Base-by-base conservation (phyloP, 2,797 vertebrate species). In the Crypturellus tataupa region DNA sequence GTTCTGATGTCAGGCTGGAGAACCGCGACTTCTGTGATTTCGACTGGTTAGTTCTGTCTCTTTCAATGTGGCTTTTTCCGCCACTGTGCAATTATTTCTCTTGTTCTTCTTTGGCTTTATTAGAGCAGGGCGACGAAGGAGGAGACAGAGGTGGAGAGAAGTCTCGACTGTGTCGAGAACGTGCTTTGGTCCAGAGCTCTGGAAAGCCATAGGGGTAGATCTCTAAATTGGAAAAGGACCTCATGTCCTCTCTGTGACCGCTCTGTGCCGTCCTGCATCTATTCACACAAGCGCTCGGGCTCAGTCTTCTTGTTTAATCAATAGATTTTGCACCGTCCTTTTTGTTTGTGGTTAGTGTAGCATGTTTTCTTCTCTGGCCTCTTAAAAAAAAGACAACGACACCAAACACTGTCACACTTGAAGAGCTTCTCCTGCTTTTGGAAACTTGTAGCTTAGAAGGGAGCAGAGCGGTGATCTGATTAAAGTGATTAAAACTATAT, bases 401-500 rank as follows among this genome's bases (percentile, higher is more conserved):
- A 19, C 55, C 93, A 90, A 97, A 94, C 91, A 59, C 33, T 25
- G 23, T 91, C 67, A 12, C 63, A 84, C 91, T 84, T 76, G 24
- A 80, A 85, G 85, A 39, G 62, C 81, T 95, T 60, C 81, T 89
- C 94, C 76, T 87, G 92, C 96, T 94, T 96, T 94, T 84, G 56
- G 81, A 81, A 97, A 96, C 94, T 96, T 97, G 84, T 21, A 92
- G 95, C 70, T 78, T 46, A 89, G 93, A 91, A 91, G 85, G 83
- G 80, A 90, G 92, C 44, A 40, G 90, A 94, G 86, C 2, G 0
- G 85, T 18, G 60, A 95, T 96, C 92, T 98, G 97, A 98, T 98
- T 97, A 97, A 97, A 94, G 96, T 98, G 97, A 98, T 98, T 98
- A 98, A 98, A 98, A 83, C 96, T 96, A 88, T 94, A 93, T 92